Evolutionary conservation across 2,797 vertebrate genomes (phyloP).

Genomic region (Micropoecilia bifurca): DNA sequence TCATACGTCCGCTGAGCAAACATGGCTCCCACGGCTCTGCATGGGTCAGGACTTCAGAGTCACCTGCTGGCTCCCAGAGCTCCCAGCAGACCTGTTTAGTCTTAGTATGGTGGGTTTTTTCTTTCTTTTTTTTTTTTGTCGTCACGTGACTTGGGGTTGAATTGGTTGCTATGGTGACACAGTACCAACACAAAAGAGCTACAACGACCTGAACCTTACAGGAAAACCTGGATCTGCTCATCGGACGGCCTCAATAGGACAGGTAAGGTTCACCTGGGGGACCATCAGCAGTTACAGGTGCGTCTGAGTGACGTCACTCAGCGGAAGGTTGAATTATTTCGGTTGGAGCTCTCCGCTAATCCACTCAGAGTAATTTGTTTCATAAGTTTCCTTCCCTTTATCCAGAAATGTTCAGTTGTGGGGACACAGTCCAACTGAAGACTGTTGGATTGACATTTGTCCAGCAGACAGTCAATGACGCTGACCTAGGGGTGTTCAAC

Average conservation of each 20-base stretch:
- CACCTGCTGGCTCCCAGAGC: not conserved
- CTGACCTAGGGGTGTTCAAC: not conserved
- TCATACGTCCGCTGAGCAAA: not conserved
- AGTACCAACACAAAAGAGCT: constrained; percentile 10
- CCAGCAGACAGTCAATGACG: not conserved
- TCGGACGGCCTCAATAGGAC: not conserved
- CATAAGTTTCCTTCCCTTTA: not conserved
- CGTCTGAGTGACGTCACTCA: not conserved
- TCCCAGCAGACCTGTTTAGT: not conserved
- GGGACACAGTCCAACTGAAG: not conserved
- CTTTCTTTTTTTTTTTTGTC: not conserved
- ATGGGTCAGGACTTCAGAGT: not conserved
- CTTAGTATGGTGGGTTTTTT: not conserved
- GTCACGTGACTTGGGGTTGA: constrained; percentile 11
- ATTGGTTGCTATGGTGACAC: constrained; percentile 26
- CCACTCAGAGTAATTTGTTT: not conserved
- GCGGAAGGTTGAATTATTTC: not conserved
- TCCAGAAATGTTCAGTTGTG: not conserved
- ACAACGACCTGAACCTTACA: not conserved
- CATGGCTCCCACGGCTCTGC: not conserved
- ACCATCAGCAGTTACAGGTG: not conserved
- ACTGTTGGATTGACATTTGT: not conserved
- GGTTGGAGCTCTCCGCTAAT: not conserved
- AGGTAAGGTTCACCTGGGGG: constrained; percentile 1
- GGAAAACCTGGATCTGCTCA: not conserved